Base-by-base conservation (phyloP, 1,140 invertebrate species). In the Drosophila nasuta region DNA sequence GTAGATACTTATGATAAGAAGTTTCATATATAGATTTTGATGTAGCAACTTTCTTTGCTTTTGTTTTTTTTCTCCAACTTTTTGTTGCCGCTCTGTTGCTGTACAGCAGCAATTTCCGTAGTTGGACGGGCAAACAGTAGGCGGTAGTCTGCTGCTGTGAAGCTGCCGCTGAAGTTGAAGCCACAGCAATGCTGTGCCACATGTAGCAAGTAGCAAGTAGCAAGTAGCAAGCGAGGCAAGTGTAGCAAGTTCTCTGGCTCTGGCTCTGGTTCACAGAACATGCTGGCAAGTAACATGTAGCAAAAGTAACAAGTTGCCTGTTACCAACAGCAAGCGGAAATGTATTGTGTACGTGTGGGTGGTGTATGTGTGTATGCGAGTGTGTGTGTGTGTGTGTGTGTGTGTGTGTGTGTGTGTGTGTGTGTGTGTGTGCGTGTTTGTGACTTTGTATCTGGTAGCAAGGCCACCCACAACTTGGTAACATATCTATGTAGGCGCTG, bases 31-130 rank as follows among this genome's bases (percentile, higher is more conserved):
- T 58, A 35, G 46, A 59, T 66, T 58, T 20, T 38, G 35, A 38
- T 66, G 62, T 33, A 15, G 63, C 28, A 66, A 67, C 25, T 66
- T 65, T 73, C 30, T 49, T 11, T 11, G 2, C 20, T 35, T 33
- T 8, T 33, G 30, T 33, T 33, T 33, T 33, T 33, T 5, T 10
- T 38, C 10, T 38, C 7, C 20, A 25, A 25, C 3, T 25, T 38
- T 38, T 11, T 35, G 33, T 35, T 35, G 30, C 30, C 6, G 33
- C 2, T 38, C 45, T 49, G 3, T 11, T 30, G 5, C 35, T 38
- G 33, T 41, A 51, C 43, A 48, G 7, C 33, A 17, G 63, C 70
- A 73, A 73, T 73, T 66, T 73, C 70, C 70, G 54, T 38, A 20
- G 20, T 38, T 25, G 63, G 17, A 43, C 54, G 33, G 45, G 63